Evolutionary conservation across 2,888 invertebrate genomes (phyloP), one percentile per base, ranked within the genome.

Genomic region (Drosophila monieri): DNA sequence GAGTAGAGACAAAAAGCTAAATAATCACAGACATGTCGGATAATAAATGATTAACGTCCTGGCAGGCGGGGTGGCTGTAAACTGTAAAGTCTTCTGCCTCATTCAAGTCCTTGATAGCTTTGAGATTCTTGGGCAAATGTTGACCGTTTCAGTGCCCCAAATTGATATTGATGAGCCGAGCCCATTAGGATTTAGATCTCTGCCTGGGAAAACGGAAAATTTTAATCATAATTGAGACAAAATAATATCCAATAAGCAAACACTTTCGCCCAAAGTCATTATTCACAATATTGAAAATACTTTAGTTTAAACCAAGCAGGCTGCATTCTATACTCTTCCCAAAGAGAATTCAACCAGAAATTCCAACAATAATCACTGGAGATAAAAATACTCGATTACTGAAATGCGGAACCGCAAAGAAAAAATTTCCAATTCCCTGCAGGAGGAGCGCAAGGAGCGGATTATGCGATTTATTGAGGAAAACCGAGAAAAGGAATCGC

Each of bases 11-110:
- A 72, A 78, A 77, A 78, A 84, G 81, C 85, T 81, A 85, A 87
- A 84, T 84, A 79, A 85, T 85, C 88, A 84, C 84, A 76, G 74
- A 61, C 84, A 76, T 76, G 86, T 86, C 88, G 78, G 86, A 85
- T 85, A 88, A 88, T 76, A 88, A 86, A 88, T 85, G 84, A 85
- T 85, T 77, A 84, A 88, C 78, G 86, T 72, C 35, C 67, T 65
- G 66, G 18, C 43, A n/a, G 9, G 44, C 18, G 14, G 15, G 9
- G 47, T 35, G 56, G 46, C 41, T 51, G 55, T 12, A 15, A n/a
- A 30, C 14, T n/a, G 52, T 47, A 62, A 59, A 43, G 27, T 6
- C 39, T 8, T 10, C 21, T 39, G 66, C 55, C 57, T 58, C 74
- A 72, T 80, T 75, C 39, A 41, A 41, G 14, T 12, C n/a, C 39